Evolutionary conservation across 2,113 vertebrate genomes (phyloP).

Genomic region (Chionomys nivalis): DNA sequence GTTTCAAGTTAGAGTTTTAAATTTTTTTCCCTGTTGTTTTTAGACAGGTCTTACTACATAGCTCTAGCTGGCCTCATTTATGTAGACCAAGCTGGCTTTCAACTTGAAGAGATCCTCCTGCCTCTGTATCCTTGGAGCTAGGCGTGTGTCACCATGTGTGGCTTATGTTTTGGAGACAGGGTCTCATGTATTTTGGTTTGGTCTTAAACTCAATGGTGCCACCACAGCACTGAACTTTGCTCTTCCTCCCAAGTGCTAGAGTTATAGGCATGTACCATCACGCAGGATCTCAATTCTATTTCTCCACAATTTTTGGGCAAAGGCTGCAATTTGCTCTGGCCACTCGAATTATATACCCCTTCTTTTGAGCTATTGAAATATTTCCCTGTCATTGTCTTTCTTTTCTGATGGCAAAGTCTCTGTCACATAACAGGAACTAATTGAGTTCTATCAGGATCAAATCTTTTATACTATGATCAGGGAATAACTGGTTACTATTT

Average conservation of each 20-base stretch:
- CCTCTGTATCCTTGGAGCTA: not conserved
- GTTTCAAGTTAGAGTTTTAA: not conserved
- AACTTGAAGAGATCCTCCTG: not conserved
- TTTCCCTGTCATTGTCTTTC: not conserved
- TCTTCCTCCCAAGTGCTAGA: not conserved
- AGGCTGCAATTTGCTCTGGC: not conserved
- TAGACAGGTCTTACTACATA: not conserved
- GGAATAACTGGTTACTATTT: not conserved
- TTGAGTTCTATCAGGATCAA: not conserved
- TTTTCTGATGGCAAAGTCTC: not conserved
- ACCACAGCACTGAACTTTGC: not conserved
- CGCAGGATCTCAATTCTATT: not conserved
- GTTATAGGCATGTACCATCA: not conserved
- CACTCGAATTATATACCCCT: not conserved
- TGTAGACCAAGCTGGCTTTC: not conserved
- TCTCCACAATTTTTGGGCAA: conserved; percentile 12
- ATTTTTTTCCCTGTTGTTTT: not conserved
- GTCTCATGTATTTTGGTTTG: not conserved
- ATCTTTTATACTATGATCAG: not conserved
- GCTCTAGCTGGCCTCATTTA: not conserved
- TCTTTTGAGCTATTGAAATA: conserved; percentile 5
- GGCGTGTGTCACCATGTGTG: not conserved
- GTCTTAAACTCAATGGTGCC: not conserved
- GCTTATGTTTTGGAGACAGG: not conserved
- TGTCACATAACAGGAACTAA: not conserved